Percentiles rank a stretch among this genome's conserved stretches.
phyloP scores from a whole-genome alignment of 2,888 invertebrate genomes.

The Sabatieria punctata region DNA sequence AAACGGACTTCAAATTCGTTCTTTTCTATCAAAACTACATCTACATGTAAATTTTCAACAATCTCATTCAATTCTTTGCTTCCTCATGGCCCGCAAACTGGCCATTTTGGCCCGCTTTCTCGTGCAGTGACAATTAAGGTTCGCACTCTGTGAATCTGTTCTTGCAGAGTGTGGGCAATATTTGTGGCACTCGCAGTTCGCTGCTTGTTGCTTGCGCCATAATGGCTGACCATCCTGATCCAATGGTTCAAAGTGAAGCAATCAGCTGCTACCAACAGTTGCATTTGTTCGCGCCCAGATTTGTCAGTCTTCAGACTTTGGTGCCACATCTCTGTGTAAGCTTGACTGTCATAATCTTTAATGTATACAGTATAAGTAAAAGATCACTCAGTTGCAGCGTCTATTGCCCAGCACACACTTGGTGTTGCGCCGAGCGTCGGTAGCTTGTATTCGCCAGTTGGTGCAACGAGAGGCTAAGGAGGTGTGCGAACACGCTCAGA shows the following conservation, averaged over 20 bases:
- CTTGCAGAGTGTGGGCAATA: conserved; percentile 50
- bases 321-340: conserved; percentile 64
- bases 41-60: too few relatives aligned
- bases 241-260: conserved; percentile 83
- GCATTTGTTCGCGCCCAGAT: conserved; percentile 87
- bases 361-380: background rate
- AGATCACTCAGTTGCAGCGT: conserved; percentile 5
- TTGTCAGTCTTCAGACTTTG: conserved; percentile 61
- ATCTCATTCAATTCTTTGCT: too few relatives aligned
- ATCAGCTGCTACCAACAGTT: conserved; percentile 88
- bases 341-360: background rate
- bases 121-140: too few relatives aligned
- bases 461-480: conserved; percentile 89
- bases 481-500: conserved; percentile 76
- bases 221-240: conserved; percentile 52
- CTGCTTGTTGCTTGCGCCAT: conserved; percentile 84
- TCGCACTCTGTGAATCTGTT: too few relatives aligned
- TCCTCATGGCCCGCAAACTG: too few relatives aligned
- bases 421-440: conserved; percentile 73
- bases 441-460: conserved; percentile 81
- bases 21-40: too few relatives aligned
- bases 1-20: too few relatives aligned
- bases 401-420: conserved; percentile 75
- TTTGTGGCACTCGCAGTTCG: conserved; percentile 58
- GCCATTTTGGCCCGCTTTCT: too few relatives aligned